Base-by-base conservation (phyloP, 2,797 vertebrate species). In the Hemitrygon akajei region DNA sequence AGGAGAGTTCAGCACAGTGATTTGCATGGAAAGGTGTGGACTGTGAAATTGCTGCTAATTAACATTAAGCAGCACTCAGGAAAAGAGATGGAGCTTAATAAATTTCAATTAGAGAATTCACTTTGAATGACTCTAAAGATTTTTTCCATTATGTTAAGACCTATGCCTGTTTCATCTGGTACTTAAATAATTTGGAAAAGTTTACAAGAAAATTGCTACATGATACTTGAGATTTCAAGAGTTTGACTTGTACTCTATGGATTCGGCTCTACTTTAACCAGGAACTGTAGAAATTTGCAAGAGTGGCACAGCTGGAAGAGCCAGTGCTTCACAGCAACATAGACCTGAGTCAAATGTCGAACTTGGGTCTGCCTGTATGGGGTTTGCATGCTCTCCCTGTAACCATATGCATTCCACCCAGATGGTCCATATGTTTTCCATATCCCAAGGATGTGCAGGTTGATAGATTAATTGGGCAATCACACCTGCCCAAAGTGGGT, bases 41-140 rank as follows among this genome's bases (percentile, higher is more conserved):
- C n/a, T 20, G 16, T 66, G 66, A 89, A 69, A 89, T 89, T 37
- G 63, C n/a, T 89, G 22, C 86, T 69, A 89, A 89, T 89, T 69
- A 63, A 63, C 86, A 89, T 89, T 69, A 69, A 89, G 63, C 66
- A 34, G n/a, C 20, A 37, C 86, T 89, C 16, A 69, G 60, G 30
- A 89, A n/a, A 66, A 20, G 30, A 7, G 30, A 66, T 89, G 60
- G 30, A 11, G 60, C 60, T 10, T 22, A 34, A 37, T 69, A 34
- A 16, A 66, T 37, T 89, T 25, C n/a, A n/a, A 37, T 37, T 20
- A 27, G 56, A 56, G 82, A 60, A 58, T 2, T 0, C 18, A 69
- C n/a, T 86, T 7, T 86, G 27, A 86, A 86, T 30, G n/a, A 20
- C 60, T 34, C 60, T 34, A 18, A 37, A 63, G 86, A 7, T 66